A percentile compares a stretch with the other conserved stretches of the same genome.
Conservation (phyloP, 2,113 vertebrate genomes). For the Pangasianodon hypophthalmus region DNA sequence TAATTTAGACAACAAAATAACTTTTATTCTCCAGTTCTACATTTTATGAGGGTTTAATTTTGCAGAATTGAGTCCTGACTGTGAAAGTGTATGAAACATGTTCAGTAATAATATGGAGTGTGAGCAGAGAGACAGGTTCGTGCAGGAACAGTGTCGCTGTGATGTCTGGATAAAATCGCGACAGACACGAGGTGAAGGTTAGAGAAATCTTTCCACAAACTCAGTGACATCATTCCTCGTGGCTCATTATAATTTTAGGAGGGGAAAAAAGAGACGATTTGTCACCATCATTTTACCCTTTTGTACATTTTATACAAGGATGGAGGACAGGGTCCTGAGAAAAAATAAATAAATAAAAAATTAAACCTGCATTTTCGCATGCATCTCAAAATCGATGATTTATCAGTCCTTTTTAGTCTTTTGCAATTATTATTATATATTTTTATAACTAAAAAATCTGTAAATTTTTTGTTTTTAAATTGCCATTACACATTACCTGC, state of each 20-base stretch:
- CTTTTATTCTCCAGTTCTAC: slow-evolving; percentile 46
- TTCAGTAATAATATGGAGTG: slow-evolving; percentile 39
- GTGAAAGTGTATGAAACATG: slow-evolving; percentile 48
- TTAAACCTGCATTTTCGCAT: neutral
- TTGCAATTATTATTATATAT: neutral
- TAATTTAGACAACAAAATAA: slow-evolving; percentile 43
- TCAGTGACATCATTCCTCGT: neutral
- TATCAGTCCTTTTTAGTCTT: neutral
- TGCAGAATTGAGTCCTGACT: slow-evolving; percentile 36
- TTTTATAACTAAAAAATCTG: neutral
- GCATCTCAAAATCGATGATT: neutral
- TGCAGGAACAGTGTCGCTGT: neutral
- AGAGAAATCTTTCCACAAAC: neutral
- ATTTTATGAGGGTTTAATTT: slow-evolving; percentile 51
- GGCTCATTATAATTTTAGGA: neutral
- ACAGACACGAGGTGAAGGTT: slow-evolving; percentile 7
- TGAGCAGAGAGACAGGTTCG: slow-evolving; percentile 1
- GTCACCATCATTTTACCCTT: neutral
- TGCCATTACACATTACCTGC: too few relatives aligned
- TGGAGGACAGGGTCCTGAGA: neutral
- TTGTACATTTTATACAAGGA: neutral
- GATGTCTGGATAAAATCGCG: neutral
- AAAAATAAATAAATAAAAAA: neutral
- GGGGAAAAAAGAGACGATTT: neutral
- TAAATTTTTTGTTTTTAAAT: neutral